Conservation (phyloP, 2,797 vertebrate species). For the Microchirus variegatus region DNA sequence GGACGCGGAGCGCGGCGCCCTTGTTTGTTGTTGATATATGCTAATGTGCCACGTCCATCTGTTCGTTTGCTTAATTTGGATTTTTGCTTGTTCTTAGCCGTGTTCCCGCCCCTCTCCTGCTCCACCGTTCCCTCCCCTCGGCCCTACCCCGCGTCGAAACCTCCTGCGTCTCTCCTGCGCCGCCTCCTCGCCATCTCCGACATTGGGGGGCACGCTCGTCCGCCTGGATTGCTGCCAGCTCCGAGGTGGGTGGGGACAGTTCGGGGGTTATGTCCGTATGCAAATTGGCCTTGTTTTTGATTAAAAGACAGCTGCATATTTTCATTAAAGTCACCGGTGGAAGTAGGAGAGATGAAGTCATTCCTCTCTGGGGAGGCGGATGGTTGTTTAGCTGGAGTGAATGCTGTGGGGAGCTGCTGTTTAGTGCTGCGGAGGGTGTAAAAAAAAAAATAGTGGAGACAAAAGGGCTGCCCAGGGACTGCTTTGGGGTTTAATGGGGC, state of each 20-base stretch:
- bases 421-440: constrained; percentile 60
- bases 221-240: constrained; percentile 60
- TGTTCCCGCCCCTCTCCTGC: constrained; percentile 47
- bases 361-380: constrained; percentile 60
- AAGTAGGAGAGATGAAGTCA: constrained; percentile 43
- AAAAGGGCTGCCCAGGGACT: constrained; percentile 68
- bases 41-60: constrained; percentile 69
- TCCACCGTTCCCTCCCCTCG: constrained; percentile 14
- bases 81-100: constrained; percentile 57
- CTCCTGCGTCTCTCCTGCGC: constrained; percentile 30
- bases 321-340: constrained; percentile 72
- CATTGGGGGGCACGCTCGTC: constrained; percentile 48
- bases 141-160: constrained; percentile 33
- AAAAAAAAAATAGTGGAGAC: constrained; percentile 64
- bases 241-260: constrained; percentile 6
- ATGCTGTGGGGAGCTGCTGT: constrained; percentile 59
- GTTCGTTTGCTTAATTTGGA: constrained; percentile 63
- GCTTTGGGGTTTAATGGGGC: constrained; percentile 69
- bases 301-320: constrained; percentile 78
- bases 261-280: constrained; percentile 58
- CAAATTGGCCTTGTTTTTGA: constrained; percentile 75
- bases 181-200: constrained; percentile 28
- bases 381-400: constrained; percentile 67
- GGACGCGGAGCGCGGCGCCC: constrained; percentile 38
- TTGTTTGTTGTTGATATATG: constrained; percentile 67